Percentiles rank a stretch among this genome's conserved stretches.
phyloP scores from a whole-genome alignment of 2,113 vertebrate genomes.

The Stercorarius parasiticus region DNA sequence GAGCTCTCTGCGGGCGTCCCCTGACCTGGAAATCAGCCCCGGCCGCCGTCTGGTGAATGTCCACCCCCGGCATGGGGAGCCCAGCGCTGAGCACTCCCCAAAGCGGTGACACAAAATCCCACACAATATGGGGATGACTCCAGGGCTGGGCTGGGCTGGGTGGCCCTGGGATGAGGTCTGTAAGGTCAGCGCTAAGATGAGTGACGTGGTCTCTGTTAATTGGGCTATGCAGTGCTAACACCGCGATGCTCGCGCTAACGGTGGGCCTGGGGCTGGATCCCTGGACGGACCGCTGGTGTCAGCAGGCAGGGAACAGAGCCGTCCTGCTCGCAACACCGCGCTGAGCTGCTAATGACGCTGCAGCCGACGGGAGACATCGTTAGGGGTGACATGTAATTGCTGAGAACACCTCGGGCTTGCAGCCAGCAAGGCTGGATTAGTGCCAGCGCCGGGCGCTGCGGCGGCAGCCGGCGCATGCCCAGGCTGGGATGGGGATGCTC shows the following conservation, averaged over 20 bases:
- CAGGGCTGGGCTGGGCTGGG: neutral
- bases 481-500: accelerated
- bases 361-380: neutral
- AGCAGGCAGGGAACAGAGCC: neutral
- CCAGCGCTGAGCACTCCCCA: accelerated
- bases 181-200: neutral
- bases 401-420: neutral
- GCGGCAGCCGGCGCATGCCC: accelerated
- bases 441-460: neutral
- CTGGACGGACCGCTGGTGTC: neutral
- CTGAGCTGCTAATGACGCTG: neutral
- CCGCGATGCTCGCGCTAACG: accelerated
- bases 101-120: accelerated
- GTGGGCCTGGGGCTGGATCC: neutral
- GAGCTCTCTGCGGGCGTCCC: neutral
- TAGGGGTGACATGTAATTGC: neutral
- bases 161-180: accelerated
- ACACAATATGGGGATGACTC: accelerated
- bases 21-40: neutral
- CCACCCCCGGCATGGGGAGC: accelerated
- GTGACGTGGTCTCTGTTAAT: accelerated
- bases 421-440: neutral
- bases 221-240: accelerated
- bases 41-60: accelerated
- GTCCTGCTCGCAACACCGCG: accelerated